These are phyloP conservation scores for Indicator indicator DNA, from an alignment of 2,113 vertebrate genomes.

Conservation along the genomic window DNA sequence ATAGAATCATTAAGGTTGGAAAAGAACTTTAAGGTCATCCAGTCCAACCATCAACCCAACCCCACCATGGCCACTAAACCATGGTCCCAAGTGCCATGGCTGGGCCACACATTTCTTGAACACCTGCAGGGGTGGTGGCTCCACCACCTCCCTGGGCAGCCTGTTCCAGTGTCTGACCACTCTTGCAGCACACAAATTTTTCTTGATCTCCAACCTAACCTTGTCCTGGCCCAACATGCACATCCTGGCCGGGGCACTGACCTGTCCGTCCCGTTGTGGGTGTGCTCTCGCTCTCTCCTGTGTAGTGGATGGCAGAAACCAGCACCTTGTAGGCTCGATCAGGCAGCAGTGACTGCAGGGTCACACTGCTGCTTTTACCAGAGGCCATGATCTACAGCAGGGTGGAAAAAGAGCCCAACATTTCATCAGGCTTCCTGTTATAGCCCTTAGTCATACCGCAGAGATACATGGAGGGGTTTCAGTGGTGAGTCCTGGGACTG, in stretches of 20 bases:
- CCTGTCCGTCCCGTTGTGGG: slow-evolving; percentile 82
- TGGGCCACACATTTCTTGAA: no score
- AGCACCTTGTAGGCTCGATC: slow-evolving; percentile 86
- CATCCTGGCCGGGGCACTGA: neutral
- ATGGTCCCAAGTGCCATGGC: no score
- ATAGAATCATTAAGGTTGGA: no score
- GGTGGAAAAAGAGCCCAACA: neutral
- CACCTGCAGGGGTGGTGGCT: no score
- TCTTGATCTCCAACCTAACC: no score
- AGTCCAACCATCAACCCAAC: no score
- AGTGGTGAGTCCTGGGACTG: accelerated
- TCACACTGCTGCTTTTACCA: slow-evolving; percentile 73
- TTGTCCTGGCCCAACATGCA: no score
- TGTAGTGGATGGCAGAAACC: slow-evolving; percentile 84
- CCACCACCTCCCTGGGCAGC: no score
- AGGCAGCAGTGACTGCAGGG: slow-evolving; percentile 81
- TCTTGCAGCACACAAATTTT: no score
- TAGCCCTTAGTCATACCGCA: neutral
- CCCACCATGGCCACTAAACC: no score
- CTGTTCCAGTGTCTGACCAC: no score
- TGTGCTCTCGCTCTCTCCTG: slow-evolving; percentile 80
- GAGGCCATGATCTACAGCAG: slow-evolving; percentile 78
- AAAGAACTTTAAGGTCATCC: no score
- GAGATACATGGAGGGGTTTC: neutral
- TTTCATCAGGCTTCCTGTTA: neutral